Percentiles rank a stretch among this genome's conserved stretches.
phyloP scores from a whole-genome alignment of 2,888 invertebrate genomes.

The Eupithecia insigniata region DNA sequence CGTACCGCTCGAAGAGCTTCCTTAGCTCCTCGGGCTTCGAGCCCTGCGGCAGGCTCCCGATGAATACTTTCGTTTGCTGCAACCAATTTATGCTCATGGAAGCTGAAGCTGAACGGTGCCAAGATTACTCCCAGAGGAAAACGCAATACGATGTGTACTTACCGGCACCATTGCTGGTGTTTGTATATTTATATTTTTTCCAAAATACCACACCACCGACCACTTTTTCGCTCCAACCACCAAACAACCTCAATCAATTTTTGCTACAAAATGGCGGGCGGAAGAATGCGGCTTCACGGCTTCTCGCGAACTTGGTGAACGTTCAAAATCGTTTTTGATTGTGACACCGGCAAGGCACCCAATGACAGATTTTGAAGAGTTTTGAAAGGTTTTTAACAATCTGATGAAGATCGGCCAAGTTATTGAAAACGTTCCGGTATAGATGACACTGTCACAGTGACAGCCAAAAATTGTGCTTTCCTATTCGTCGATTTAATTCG shows the following conservation, averaged over 20 bases:
- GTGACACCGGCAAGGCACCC: neutral
- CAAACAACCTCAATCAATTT: slow-evolving; percentile 39
- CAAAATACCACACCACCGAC: slow-evolving; percentile 21
- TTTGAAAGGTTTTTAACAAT: neutral
- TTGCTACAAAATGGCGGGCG: slow-evolving; percentile 49
- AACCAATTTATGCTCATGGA: slow-evolving; percentile 52
- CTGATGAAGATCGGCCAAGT: neutral
- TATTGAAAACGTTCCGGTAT: neutral
- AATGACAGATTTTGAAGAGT: neutral
- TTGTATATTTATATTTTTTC: slow-evolving; percentile 20
- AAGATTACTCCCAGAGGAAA: neutral
- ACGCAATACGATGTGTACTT: slow-evolving; percentile 51
- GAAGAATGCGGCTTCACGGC: neutral
- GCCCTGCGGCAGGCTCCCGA: slow-evolving; percentile 94
- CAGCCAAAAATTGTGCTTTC: neutral
- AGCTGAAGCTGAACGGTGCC: slow-evolving; percentile 2
- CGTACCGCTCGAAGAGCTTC: slow-evolving; percentile 93
- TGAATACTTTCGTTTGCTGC: slow-evolving; percentile 94
- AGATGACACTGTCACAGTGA: neutral
- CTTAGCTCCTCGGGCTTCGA: slow-evolving; percentile 93
- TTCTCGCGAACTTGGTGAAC: neutral
- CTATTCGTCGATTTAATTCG: neutral
- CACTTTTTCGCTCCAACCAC: slow-evolving; percentile 40
- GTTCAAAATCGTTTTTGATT: neutral
- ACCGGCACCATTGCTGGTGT: slow-evolving; percentile 73